phyloP scores from a whole-genome alignment of 2,113 vertebrate genomes.

The Falco punctatus region DNA sequence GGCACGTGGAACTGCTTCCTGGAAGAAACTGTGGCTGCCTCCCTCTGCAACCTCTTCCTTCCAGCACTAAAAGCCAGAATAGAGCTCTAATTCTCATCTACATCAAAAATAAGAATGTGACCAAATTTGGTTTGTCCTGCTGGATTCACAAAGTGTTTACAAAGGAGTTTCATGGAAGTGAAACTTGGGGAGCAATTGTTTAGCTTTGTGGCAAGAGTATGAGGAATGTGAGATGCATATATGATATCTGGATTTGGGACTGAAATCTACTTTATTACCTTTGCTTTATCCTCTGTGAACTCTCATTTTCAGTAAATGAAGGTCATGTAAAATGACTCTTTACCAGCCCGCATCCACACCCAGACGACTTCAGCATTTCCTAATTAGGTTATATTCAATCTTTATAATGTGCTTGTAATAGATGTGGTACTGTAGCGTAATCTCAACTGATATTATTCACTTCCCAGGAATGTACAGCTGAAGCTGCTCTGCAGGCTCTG shows the following conservation, averaged over 20 bases:
- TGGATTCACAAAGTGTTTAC: not conserved
- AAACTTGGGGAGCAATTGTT: not conserved
- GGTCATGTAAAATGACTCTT: slow-evolving; percentile 42
- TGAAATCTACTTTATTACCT: slow-evolving; percentile 35
- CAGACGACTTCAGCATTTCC: slow-evolving; percentile 75
- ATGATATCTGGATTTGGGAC: not conserved
- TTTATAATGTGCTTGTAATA: slow-evolving; percentile 73
- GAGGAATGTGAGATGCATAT: not conserved
- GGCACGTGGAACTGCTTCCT: not conserved
- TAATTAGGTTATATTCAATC: slow-evolving; percentile 82
- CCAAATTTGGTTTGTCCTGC: slow-evolving; percentile 6
- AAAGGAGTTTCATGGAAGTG: not conserved
- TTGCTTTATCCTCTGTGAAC: slow-evolving; percentile 38
- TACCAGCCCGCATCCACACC: slow-evolving; percentile 61
- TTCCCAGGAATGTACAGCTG: slow-evolving; percentile 79
- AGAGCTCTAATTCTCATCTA: not conserved
- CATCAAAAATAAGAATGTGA: not conserved
- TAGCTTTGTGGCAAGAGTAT: not conserved
- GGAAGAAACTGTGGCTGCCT: not conserved
- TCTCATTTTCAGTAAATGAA: slow-evolving; percentile 25
- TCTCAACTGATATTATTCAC: slow-evolving; percentile 83
- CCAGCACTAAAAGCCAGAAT: not conserved
- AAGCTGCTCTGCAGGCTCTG: slow-evolving; percentile 67
- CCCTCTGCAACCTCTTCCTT: not conserved
- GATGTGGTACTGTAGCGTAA: slow-evolving; percentile 78